phyloP scores from a whole-genome alignment of 2,797 vertebrate genomes.

The Lindbergichthys nudifrons region DNA sequence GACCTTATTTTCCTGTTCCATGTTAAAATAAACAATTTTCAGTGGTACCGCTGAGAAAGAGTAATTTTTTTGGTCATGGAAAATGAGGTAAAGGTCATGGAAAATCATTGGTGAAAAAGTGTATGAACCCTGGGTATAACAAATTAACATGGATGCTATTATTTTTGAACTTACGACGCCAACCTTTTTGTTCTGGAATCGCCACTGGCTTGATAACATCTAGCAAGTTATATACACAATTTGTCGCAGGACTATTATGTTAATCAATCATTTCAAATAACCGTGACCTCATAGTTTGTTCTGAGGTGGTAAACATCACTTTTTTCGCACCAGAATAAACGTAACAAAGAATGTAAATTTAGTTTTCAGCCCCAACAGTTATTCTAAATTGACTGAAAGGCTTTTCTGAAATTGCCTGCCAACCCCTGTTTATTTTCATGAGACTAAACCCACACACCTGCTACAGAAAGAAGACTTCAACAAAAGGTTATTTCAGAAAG shows the following conservation, averaged over 20 bases:
- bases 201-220: not conserved
- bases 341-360: not conserved
- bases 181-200: not conserved
- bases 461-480: not conserved
- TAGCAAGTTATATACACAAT: not conserved
- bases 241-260: not conserved
- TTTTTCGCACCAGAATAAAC: not conserved
- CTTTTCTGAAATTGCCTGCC: slow-evolving; percentile 12
- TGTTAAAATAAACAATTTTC: no score
- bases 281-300: not conserved
- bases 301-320: slow-evolving; percentile 6
- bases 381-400: slow-evolving; percentile 22
- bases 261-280: not conserved
- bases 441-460: slow-evolving; percentile 11
- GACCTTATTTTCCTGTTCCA: no score
- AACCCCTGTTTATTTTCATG: not conserved
- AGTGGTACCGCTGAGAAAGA: no score
- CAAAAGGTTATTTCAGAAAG: not conserved
- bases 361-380: slow-evolving; percentile 6
- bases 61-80: no score
- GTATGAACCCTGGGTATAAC: no score
- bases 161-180: not conserved
- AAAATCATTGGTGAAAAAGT: no score
- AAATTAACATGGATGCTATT: not conserved
- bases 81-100: no score